These are phyloP conservation scores for Cancer borealis DNA, from an alignment of 2,888 invertebrate genomes.

Conservation along the genomic window DNA sequence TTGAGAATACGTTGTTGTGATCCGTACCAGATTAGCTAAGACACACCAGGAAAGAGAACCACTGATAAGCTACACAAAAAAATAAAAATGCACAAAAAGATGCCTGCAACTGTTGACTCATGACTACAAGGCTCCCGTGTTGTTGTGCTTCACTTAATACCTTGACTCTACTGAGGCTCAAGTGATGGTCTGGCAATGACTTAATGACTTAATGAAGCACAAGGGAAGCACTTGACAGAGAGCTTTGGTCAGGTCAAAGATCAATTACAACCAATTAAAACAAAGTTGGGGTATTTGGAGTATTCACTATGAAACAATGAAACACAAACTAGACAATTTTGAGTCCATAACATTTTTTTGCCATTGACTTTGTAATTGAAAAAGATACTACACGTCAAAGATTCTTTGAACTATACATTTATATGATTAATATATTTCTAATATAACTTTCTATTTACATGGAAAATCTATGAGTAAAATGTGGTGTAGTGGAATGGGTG, in stretches of 20 bases:
- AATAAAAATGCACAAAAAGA: conserved; percentile 65
- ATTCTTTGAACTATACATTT: not conserved
- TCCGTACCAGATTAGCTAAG: conserved; percentile 90
- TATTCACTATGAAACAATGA: not conserved
- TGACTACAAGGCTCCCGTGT: conserved; percentile 68
- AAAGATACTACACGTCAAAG: not conserved
- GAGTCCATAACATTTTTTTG: conserved; percentile 17
- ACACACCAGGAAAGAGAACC: conserved; percentile 72
- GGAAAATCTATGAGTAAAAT: not conserved
- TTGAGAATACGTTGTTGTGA: conserved; percentile 88
- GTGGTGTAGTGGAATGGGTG: too few species aligned
- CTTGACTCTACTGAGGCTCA: not conserved
- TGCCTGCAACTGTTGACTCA: conserved; percentile 72
- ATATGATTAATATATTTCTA: not conserved
- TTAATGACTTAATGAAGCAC: not conserved
- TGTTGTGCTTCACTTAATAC: not conserved
- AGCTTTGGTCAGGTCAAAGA: not conserved
- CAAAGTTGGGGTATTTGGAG: not conserved
- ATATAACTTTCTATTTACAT: not conserved
- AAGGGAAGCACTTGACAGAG: not conserved
- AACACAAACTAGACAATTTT: conserved; percentile 7
- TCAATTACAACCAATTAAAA: conserved; percentile 41
- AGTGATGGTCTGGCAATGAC: not conserved
- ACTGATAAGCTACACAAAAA: conserved; percentile 71
- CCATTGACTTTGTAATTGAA: not conserved